Evolutionary conservation across 2,888 invertebrate genomes (phyloP).

Genomic region (Drosophila dives): DNA sequence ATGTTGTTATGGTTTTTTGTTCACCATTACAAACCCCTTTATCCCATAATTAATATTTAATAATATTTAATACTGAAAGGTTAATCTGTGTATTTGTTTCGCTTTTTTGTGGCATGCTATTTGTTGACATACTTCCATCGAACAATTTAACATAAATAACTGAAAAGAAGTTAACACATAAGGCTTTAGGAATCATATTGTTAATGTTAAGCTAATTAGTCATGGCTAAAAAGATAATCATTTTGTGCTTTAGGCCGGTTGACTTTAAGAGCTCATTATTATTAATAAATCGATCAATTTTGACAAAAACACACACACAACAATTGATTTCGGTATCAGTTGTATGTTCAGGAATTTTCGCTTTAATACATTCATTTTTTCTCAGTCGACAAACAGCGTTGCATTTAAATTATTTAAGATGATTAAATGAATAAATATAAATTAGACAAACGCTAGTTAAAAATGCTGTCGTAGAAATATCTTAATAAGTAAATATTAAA

Average conservation of each 20-base stretch:
- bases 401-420: neutral
- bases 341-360: neutral
- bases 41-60: constrained; percentile 61
- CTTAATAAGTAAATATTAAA: neutral
- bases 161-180: neutral
- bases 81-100: constrained; percentile 31
- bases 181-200: neutral
- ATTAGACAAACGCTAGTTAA: too few relatives aligned
- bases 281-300: neutral
- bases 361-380: neutral
- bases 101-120: constrained; percentile 7
- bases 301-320: neutral
- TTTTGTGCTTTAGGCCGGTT: neutral
- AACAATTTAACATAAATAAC: constrained; percentile 18
- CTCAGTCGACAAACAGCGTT: neutral
- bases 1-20: neutral
- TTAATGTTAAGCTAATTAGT: constrained; percentile 53
- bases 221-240: constrained; percentile 18
- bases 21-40: constrained; percentile 17
- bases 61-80: constrained; percentile 32
- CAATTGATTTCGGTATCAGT: neutral
- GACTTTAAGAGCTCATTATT: neutral
- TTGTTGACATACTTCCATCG: constrained; percentile 1
- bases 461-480: too few relatives aligned
- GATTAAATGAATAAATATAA: neutral